These are phyloP conservation scores for Adelphocoris suturalis DNA, from an alignment of 2,888 invertebrate species.

Conservation along the genomic window DNA sequence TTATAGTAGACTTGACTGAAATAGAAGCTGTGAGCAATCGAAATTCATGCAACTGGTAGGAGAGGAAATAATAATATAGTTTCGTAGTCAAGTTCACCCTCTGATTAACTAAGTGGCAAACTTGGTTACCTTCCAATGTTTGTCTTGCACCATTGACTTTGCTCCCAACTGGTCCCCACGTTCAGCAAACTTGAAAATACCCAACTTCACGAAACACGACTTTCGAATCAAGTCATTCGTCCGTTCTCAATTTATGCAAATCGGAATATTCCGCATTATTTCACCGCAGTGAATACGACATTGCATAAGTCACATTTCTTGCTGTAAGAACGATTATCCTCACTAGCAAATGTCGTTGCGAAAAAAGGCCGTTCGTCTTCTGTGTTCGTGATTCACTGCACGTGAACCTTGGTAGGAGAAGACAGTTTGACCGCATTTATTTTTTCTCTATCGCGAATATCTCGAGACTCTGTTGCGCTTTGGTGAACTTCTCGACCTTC, in stretches of 20 bases:
- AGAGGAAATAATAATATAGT: too few species aligned
- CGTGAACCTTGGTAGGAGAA: not conserved
- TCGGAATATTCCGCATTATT: conserved; percentile 13
- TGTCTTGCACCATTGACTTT: too few species aligned
- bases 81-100: too few species aligned
- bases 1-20: too few species aligned
- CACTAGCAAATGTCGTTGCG: conserved; percentile 7
- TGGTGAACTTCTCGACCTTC: conserved; percentile 6
- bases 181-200: not conserved
- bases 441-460: conserved; percentile 11
- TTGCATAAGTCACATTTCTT: conserved; percentile 12
- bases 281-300: conserved; percentile 1
- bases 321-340: not conserved
- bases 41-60: too few species aligned
- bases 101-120: too few species aligned
- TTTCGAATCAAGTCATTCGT: not conserved
- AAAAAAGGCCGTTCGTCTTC: conserved; percentile 2
- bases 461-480: not conserved
- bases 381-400: not conserved
- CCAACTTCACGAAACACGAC: not conserved
- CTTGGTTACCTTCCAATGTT: too few species aligned
- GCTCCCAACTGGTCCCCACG: not conserved
- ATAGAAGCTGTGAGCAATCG: too few species aligned
- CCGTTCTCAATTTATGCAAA: conserved; percentile 14
- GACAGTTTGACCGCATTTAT: not conserved